These are phyloP conservation scores for Temnothorax unifasciatus DNA, from an alignment of 2,888 invertebrate genomes.

Conservation along the genomic window DNA sequence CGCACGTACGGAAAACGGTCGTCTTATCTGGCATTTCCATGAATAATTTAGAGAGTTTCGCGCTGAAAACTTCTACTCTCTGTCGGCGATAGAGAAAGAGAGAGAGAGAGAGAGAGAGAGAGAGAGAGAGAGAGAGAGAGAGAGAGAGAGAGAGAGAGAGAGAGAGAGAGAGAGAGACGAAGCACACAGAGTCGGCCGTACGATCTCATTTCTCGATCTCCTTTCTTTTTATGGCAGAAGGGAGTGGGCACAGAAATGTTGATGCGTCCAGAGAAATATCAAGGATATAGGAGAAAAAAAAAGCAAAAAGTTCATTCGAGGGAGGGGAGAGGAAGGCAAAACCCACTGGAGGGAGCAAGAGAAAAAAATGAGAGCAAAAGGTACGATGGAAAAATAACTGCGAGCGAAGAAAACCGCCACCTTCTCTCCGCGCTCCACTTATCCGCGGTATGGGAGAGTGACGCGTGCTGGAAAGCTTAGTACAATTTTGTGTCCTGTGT, in stretches of 20 bases:
- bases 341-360: background rate
- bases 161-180: background rate
- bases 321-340: background rate
- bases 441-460: background rate
- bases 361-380: slow-evolving; percentile 17
- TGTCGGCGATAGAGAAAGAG: slow-evolving; percentile 31
- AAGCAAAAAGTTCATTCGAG: background rate
- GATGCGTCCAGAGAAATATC: slow-evolving; percentile 16
- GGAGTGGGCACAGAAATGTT: slow-evolving; percentile 1
- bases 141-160: slow-evolving; percentile 14
- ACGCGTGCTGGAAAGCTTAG: slow-evolving; percentile 55
- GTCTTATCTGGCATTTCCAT: slow-evolving; percentile 78
- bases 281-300: background rate
- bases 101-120: background rate
- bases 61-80: slow-evolving; percentile 74
- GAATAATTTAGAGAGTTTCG: slow-evolving; percentile 81
- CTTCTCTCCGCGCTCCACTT: slow-evolving; percentile 23
- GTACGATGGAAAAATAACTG: slow-evolving; percentile 49
- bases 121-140: background rate
- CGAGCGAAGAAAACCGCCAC: slow-evolving; percentile 33
- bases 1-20: slow-evolving; percentile 77
- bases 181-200: background rate
- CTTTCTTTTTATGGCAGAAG: background rate
- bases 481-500: slow-evolving; percentile 52
- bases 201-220: slow-evolving; percentile 3